phyloP scores from a whole-genome alignment of 2,888 invertebrate species.

The Maniola hyperantus region DNA sequence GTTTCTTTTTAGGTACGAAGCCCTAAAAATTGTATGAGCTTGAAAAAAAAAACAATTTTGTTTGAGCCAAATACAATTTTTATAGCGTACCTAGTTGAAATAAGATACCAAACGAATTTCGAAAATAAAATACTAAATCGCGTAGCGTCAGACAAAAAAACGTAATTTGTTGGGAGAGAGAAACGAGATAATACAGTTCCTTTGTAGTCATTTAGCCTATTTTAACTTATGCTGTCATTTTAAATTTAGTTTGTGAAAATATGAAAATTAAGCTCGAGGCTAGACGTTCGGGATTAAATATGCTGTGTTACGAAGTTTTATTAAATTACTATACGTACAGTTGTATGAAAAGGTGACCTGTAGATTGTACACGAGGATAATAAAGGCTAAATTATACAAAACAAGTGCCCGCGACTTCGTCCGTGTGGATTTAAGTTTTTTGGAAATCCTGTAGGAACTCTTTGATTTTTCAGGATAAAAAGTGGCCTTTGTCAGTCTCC shows the following conservation, averaged over 20 bases:
- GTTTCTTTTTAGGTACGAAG: no score
- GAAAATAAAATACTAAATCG: background rate
- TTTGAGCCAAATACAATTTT: background rate
- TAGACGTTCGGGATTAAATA: conserved; percentile 16
- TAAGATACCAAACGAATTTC: background rate
- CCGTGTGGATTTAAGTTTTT: no score
- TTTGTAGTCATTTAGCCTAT: conserved; percentile 21
- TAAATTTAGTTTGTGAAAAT: conserved; percentile 22
- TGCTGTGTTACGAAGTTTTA: conserved; percentile 1
- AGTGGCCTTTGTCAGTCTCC: no score
- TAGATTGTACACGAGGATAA: background rate
- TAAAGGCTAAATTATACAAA: background rate
- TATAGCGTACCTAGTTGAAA: background rate
- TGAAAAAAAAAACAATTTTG: background rate
- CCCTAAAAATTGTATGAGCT: no score
- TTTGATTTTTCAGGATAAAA: no score
- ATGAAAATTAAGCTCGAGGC: conserved; percentile 9
- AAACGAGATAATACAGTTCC: conserved; percentile 19
- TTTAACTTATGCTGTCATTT: conserved; percentile 23
- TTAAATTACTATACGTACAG: conserved; percentile 12
- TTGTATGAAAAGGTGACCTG: background rate
- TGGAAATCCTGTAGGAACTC: no score
- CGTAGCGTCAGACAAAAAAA: conserved; percentile 8
- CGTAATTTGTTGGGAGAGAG: conserved; percentile 12
- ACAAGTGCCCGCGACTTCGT: no score